Base-by-base conservation (phyloP, 1,140 invertebrate species). In the Ostrea denselamellosa region DNA sequence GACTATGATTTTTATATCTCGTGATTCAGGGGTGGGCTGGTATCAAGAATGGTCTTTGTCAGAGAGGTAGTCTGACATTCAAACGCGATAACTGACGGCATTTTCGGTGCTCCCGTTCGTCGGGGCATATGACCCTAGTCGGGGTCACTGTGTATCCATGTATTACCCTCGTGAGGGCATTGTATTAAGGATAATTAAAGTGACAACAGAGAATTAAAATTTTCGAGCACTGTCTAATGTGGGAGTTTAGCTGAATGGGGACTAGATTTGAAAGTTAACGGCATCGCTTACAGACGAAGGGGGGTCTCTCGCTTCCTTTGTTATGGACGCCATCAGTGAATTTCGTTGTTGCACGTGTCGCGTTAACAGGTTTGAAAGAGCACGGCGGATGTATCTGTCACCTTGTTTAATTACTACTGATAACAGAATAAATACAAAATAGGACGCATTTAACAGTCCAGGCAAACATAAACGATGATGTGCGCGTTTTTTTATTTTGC, bases 41-140 rank as follows among this genome's bases (percentile, higher is more conserved):
- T 77, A 77, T 77, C 68, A 77, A 77, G 68, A 77, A 77, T 77
- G 68, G 68, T 77, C 68, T 77, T 77, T 77, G 68, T 77, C 68
- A 77, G 25, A 77, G 68, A 77, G 28, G 25, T 77, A 77, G 68
- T 77, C 68, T 77, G 68, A 77, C 68, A 77, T 77, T 77, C 68
- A 77, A n/a, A 77, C 28, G 28, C 68, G 68, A 77, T 77, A 77
- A 77, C 68, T 77, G 68, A 77, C 68, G 34, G 68, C 68, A 12
- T 77, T 22, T 77, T 77, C 68, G 68, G 68, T 77, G 68, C 68
- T 77, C 68, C 68, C 25, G 68, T 25, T 77, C 10, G 28, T 77
- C 68, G 68, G 68, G 68, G 25, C 28, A 77, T 28, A 77, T 77
- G 68, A 77, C 68, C 68, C 68, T 14, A 77, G 68, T 77, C 68